These are phyloP conservation scores for Epizoanthus scotinus DNA, from an alignment of 92 coral and sea anemone genomes.

Conservation along the genomic window DNA sequence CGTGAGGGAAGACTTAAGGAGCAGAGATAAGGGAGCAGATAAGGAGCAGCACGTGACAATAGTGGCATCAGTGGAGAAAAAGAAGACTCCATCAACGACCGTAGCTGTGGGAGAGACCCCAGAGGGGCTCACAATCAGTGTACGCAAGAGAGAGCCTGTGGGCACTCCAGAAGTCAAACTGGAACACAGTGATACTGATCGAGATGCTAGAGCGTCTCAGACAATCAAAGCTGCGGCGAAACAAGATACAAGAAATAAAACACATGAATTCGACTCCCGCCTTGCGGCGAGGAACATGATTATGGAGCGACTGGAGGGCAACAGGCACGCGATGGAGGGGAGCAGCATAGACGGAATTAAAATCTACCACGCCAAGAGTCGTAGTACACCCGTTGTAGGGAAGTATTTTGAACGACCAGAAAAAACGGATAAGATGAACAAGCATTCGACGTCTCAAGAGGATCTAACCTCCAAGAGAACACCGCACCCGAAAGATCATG, in stretches of 20 bases:
- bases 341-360: slow-evolving; percentile 71
- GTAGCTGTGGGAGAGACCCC: slow-evolving; percentile 40
- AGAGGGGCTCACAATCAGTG: slow-evolving; percentile 40
- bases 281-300: slow-evolving; percentile 74
- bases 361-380: slow-evolving; percentile 85
- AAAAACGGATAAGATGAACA: slow-evolving; percentile 43
- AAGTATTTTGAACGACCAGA: slow-evolving; percentile 34
- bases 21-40: too few relatives aligned
- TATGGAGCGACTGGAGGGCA: slow-evolving; percentile 79
- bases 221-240: slow-evolving; percentile 49
- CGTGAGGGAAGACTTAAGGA: slow-evolving; percentile 15
- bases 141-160: slow-evolving; percentile 38
- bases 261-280: slow-evolving; percentile 70
- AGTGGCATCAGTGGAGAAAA: neutral
- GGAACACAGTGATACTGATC: neutral
- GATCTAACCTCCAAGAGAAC: slow-evolving; percentile 49
- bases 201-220: slow-evolving; percentile 54
- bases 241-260: slow-evolving; percentile 55
- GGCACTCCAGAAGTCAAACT: neutral
- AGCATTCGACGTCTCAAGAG: slow-evolving; percentile 68
- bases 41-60: neutral
- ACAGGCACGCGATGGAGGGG: slow-evolving; percentile 67
- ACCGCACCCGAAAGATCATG: slow-evolving; percentile 20
- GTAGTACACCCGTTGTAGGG: slow-evolving; percentile 77
- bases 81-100: slow-evolving; percentile 21